A percentile compares a stretch with the other conserved stretches of the same genome.
Evolutionary conservation across 2,888 invertebrate genomes (phyloP).

Genomic region (Andrena fulva): DNA sequence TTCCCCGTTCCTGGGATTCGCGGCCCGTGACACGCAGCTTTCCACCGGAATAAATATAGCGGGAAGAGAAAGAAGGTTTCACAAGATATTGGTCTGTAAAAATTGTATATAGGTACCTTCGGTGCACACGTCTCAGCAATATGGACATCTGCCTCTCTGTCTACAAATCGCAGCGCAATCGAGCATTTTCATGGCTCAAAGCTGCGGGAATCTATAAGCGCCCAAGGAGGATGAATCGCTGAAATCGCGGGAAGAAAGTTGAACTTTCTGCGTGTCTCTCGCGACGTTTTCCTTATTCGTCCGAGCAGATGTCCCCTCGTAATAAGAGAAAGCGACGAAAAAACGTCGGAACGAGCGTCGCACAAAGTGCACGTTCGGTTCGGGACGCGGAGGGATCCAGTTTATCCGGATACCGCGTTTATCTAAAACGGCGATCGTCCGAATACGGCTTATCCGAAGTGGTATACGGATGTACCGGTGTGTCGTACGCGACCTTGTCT

Average conservation of each 20-base stretch:
- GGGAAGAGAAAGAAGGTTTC: conserved; percentile 53
- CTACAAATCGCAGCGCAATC: no score
- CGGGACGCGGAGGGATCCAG: conserved; percentile 55
- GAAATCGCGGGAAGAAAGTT: not conserved
- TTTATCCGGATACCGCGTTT: conserved; percentile 62
- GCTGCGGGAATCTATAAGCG: no score
- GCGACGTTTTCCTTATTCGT: not conserved
- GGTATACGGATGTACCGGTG: conserved; percentile 54
- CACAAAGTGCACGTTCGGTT: conserved; percentile 50
- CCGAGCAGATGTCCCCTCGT: not conserved
- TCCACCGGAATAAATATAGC: conserved; percentile 65
- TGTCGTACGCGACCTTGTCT: conserved; percentile 59
- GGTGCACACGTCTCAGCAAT: no score
- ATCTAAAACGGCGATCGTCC: conserved; percentile 64
- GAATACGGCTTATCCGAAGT: conserved; percentile 58
- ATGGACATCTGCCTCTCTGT: no score
- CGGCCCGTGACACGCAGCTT: not conserved
- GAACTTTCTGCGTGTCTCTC: conserved; percentile 3
- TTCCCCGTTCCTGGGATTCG: not conserved
- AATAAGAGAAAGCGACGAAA: conserved; percentile 56
- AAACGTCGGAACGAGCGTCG: conserved; percentile 16
- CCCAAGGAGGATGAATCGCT: no score
- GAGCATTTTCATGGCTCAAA: no score
- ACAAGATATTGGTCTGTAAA: conserved; percentile 44
- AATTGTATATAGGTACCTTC: not conserved